These are phyloP conservation scores for Dissostichus mawsoni DNA, from an alignment of 2,113 vertebrate species.

Conservation along the genomic window DNA sequence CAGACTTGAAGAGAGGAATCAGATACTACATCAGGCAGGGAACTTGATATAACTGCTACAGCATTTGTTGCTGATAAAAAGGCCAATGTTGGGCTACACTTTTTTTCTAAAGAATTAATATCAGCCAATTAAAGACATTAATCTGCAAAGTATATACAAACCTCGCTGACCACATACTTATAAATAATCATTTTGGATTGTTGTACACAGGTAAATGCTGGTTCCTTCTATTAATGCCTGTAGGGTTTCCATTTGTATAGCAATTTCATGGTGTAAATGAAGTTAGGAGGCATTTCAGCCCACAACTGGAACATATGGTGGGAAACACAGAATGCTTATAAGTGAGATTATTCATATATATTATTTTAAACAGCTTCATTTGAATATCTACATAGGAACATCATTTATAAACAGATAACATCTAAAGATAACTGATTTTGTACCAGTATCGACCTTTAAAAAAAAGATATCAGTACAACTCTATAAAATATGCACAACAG, in stretches of 20 bases:
- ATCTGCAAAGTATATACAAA: background rate
- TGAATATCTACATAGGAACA: background rate
- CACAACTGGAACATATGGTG: background rate
- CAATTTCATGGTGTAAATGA: background rate
- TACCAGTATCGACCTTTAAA: conserved; percentile 11
- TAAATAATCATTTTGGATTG: background rate
- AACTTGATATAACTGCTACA: conserved; percentile 16
- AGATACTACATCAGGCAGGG: conserved; percentile 26
- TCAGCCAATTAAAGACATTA: background rate
- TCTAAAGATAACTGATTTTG: conserved; percentile 9
- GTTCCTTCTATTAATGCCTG: background rate
- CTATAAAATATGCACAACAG: conserved; percentile 57
- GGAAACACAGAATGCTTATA: background rate
- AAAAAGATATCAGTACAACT: conserved; percentile 34
- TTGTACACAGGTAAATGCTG: background rate
- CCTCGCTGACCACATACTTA: background rate
- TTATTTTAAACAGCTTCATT: background rate
- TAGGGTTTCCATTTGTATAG: background rate
- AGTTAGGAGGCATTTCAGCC: background rate
- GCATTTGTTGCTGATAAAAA: background rate
- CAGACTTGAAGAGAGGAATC: conserved; percentile 19
- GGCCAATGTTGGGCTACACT: conserved; percentile 1
- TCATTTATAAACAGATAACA: background rate
- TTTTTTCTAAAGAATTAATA: background rate
- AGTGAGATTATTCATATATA: background rate